Evolutionary conservation across 2,113 vertebrate genomes (phyloP), one percentile per base, ranked within the genome.

Genomic region (Seriola aureovittata): DNA sequence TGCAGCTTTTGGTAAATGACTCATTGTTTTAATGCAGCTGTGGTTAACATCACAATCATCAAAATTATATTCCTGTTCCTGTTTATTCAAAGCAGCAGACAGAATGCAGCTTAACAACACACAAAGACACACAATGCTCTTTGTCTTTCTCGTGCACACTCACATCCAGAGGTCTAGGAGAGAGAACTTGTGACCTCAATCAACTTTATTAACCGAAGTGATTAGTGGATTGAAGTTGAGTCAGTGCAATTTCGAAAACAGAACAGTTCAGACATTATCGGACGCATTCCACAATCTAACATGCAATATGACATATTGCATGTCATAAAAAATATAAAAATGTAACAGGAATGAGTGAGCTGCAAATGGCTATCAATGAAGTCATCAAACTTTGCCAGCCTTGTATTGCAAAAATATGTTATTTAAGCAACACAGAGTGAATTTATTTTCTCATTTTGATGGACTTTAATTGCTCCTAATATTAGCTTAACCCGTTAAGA

Each of bases 11-110:
- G 54, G 29, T 65, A 71, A 92, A 82, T 81, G 86, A 89, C 50
- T 93, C 89, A 93, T 93, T 92, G 85, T 92, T 92, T 91, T 93
- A 91, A 93, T 93, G 93, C 92, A 88, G 84, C 83, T 69, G 85
- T 81, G 85, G 73, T 86, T 93, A 88, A 91, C 86, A 85, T 92
- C 81, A 78, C 89, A 88, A 88, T 90, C 83, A 90, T 85, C 75
- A 58, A 62, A 90, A 85, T 78, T 11, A 89, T 11, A 89, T 87
- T 83, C 71, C 74, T 38, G 66, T 48, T 64, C 42, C 14, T 79
- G 75, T 81, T 71, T 81, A 42, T 85, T 71, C n/a, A 84, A 66
- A 87, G 79, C 54, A 23, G 36, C 54, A 36, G 69, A 71, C 76
- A 8, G 50, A 87, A 50, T 21, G 34, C 60, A 71, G 71, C 48